Evolutionary conservation across 2,797 vertebrate species (phyloP), one percentile per base, ranked within the genome.

Genomic region (Dryobates pubescens): DNA sequence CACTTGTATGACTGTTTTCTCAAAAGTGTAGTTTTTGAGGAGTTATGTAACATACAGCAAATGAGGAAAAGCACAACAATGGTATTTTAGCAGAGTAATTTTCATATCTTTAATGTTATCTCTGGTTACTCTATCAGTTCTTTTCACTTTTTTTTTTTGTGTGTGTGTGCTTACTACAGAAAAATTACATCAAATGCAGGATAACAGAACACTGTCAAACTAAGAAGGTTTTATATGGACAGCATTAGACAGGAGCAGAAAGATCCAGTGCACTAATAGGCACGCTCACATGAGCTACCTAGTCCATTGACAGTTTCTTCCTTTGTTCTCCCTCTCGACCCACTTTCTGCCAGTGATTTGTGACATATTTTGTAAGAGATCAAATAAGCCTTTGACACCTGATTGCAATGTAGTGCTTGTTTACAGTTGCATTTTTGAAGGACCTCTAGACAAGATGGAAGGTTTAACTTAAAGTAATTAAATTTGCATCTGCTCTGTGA

Each of bases 341-440:
- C 98, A 97, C 98, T 98, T 98, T 98, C 98, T 98, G 98, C 98
- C 96, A 97, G 98, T 98, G 98, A 98, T 98, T 98, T 96, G 97
- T 99, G 99, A 99, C 99, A 99, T 98, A 98, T 98, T 98, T 98
- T 93, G 92, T 96, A 96, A 97, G 97, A 98, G 98, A 99, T 99
- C 98, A 99, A 99, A 99, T 98, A 97, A 97, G 43, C 96, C 93
- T 82, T 97, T 99, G 99, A 98, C 99, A 99, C 98, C 98, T 99
- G 98, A 99, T 99, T 98, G 99, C 98, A 90, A 96, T 98, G 97
- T 98, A 98, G 97, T 97, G 98, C 97, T 98, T 99, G 98, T 99
- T 99, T 99, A 99, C 98, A 98, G 98, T 98, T 97, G 97, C 98
- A 93, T 93, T 98, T 98, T 97, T 97, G 96, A 97, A 98, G 97